Conservation (phyloP, 2,113 vertebrate genomes). For the Petrocephalus zakoni region DNA sequence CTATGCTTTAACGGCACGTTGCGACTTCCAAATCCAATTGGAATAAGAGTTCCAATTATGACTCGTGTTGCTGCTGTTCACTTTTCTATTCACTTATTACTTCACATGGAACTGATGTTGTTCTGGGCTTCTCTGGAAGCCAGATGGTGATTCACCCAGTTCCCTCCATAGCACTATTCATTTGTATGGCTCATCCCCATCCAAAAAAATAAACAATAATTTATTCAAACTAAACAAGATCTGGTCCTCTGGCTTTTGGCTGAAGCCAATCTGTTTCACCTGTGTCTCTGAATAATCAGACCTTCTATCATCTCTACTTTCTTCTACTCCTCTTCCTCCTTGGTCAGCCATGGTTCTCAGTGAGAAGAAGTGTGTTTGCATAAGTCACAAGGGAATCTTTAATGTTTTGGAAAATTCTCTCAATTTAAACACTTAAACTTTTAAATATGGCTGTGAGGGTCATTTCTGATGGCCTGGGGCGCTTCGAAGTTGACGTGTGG, state of each 20-base stretch:
- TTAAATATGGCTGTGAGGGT: not conserved
- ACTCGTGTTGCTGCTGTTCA: constrained; percentile 45
- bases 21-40: constrained; percentile 41
- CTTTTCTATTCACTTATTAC: constrained; percentile 37
- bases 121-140: not conserved
- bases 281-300: not conserved
- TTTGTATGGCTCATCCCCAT: not conserved
- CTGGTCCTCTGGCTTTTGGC: not conserved
- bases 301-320: not conserved
- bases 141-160: not conserved
- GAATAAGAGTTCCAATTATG: constrained; percentile 48
- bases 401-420: not conserved
- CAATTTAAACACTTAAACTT: not conserved
- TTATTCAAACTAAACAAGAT: not conserved
- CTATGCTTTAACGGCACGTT: not conserved
- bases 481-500: not conserved
- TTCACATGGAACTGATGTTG: constrained; percentile 24
- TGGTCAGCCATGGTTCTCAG: not conserved
- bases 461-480: not conserved
- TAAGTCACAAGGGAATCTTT: not conserved
- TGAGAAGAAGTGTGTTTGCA: not conserved
- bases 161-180: not conserved
- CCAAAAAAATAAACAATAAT: not conserved
- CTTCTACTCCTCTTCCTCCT: not conserved
- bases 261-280: not conserved